phyloP scores from a whole-genome alignment of 2,888 invertebrate species.

The Pristionchus arcanus region DNA sequence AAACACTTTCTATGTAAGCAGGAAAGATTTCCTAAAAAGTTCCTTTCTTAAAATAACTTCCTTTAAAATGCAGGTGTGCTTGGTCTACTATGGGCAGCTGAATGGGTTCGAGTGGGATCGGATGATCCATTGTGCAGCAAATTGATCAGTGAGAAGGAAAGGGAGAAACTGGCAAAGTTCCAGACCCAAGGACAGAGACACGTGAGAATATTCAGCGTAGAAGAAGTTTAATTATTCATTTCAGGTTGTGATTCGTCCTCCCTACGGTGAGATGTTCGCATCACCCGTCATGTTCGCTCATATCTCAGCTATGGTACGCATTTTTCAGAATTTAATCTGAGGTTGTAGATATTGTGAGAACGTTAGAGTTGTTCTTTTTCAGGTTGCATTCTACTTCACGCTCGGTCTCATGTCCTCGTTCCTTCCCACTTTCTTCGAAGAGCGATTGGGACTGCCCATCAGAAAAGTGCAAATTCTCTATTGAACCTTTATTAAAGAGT shows the following conservation, averaged over 20 bases:
- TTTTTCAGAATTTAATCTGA: not conserved
- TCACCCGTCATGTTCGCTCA: conserved; percentile 49
- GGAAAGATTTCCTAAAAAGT: too few species aligned
- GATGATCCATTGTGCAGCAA: conserved; percentile 1
- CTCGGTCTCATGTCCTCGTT: conserved; percentile 47
- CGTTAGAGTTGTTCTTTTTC: not conserved
- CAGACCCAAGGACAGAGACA: not conserved
- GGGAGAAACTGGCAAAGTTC: not conserved
- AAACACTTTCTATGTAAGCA: too few species aligned
- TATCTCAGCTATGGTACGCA: conserved; percentile 41
- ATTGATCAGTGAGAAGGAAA: conserved; percentile 47
- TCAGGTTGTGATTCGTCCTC: conserved; percentile 24
- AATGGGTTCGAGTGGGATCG: not conserved
- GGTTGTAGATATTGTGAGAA: not conserved
- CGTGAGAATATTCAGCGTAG: not conserved
- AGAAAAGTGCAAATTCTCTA: too few species aligned
- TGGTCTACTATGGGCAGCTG: conserved; percentile 15
- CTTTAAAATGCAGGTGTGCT: not conserved
- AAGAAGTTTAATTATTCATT: not conserved
- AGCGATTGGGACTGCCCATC: conserved; percentile 43
- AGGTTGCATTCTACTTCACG: conserved; percentile 52
- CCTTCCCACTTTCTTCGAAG: conserved; percentile 47
- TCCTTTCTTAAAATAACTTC: too few species aligned
- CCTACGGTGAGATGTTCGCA: conserved; percentile 1
- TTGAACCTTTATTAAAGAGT: too few species aligned